Evolutionary conservation across 1,140 invertebrate species (phyloP), one percentile per base, ranked within the genome.

Genomic region (Rhopalosiphum padi): DNA sequence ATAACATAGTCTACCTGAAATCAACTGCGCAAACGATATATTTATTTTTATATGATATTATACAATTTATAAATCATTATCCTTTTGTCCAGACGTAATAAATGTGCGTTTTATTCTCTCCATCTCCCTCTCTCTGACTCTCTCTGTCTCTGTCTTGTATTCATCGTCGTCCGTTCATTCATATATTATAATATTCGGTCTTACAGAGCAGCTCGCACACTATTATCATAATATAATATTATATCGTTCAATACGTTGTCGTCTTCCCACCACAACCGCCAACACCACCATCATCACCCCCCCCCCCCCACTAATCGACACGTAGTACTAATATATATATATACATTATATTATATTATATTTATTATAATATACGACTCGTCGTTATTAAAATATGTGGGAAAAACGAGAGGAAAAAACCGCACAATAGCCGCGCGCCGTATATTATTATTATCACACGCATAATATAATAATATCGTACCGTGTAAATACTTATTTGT

Each of bases 401-500:
- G 30, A 21, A 77, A 77, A 77, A n/a, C 30, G 60, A 1, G 4
- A 15, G 15, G 30, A 30, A 15, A 30, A n/a, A n/a, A n/a, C 30
- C 60, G 60, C 60, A 77, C n/a, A 77, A 77, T 77, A n/a, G n/a
- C 30, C 60, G 15, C 60, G 0, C 60, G 60, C 15, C 60, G 11
- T 18, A n/a, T n/a, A n/a, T 25, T 23, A 30, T 25, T 68, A n/a
- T 18, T 77, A 77, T 77, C 60, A 77, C 3, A 77, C 4, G 60
- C 60, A n/a, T 35, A 77, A 77, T n/a, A 18, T n/a, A 77, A 77
- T 35, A 60, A 60, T 68, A 77, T 77, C 60, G 30, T 15, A 77
- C 60, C 60, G 60, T n/a, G 60, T 77, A 77, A 77, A 77, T 77
- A 77, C 60, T 77, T n/a, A 77, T n/a, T n/a, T n/a, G 30, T 77